Evolutionary conservation across 2,888 invertebrate genomes (phyloP), one percentile per base, ranked within the genome.

Genomic region (Chymomyza procnemis): DNA sequence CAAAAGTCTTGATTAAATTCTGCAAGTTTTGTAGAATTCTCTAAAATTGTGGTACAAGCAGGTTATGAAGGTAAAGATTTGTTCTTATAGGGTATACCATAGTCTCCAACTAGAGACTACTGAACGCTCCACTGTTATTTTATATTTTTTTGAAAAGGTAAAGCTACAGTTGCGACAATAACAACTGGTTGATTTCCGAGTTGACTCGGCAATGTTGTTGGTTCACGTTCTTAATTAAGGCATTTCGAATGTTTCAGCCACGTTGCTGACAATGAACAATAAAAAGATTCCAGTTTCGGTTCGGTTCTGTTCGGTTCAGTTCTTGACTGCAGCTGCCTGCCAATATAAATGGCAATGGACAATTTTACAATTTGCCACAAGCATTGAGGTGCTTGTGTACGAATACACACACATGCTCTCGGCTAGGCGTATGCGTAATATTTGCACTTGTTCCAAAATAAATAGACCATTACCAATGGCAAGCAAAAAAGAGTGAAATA

Each of bases 181-280:
- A 71, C 72, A 71, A 63, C 71, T 71, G 34, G 34, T 41, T 41
- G 34, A 41, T 41, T 41, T 41, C 34, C 34, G 34, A 41, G 34
- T 41, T 41, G 34, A 41, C 34, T 41, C 34, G 34, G 71, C 67
- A 72, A 55, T 69, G 69, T 70, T 54, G 18, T 70, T 73, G 66
- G 66, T 71, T 62, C 56, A 56, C 73, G 77, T 80, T 85, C 82
- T 81, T 81, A 81, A 81, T 81, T 81, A 81, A 85, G 80, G 82
- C 74, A 70, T 80, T 78, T 78, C 68, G 80, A 41, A 78, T 78
- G 74, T 69, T 30, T 22, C 67, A 26, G 56, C 56, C 30, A 16
- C 18, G 48, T 63, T 71, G 67, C 68, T 66, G 69, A 76, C 74
- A 76, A 80, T 75, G 76, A 65, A 74, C 84, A 82, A 85, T 80